Evolutionary conservation across 2,797 vertebrate species (phyloP).

Genomic region (Spinus olivaceus): DNA sequence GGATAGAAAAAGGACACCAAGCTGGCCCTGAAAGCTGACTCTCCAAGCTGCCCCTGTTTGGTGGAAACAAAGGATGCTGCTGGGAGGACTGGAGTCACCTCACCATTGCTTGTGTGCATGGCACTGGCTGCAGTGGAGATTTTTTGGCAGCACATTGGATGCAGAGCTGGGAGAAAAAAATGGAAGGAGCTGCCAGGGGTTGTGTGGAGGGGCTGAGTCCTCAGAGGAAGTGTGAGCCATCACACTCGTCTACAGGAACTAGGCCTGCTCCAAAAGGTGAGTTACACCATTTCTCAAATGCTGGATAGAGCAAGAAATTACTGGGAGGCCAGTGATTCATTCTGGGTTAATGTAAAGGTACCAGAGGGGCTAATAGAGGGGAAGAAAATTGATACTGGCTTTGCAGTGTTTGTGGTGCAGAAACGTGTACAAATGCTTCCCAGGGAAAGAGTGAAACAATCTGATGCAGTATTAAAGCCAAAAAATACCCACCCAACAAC

Average conservation of each 20-base stretch:
- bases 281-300: neutral
- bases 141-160: neutral
- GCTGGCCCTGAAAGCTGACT: neutral
- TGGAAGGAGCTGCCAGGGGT: neutral
- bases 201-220: neutral
- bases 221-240: neutral
- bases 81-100: neutral
- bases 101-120: fast-evolving
- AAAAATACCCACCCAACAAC: constrained; percentile 3
- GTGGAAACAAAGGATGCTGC: neutral
- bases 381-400: constrained; percentile 38
- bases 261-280: constrained; percentile 26
- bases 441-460: constrained; percentile 12
- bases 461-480: neutral
- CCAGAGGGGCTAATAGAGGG: constrained; percentile 41
- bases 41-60: neutral
- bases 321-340: constrained; percentile 37
- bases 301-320: neutral
- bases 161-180: neutral
- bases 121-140: neutral
- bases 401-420: constrained; percentile 25
- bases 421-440: constrained; percentile 20
- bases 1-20: neutral
- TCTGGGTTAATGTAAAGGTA: constrained; percentile 37
- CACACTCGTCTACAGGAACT: neutral